Percentiles rank a stretch among this genome's conserved stretches.
Evolutionary conservation across 2,113 vertebrate genomes (phyloP).

Genomic region (Pseudorectes ferrugineus): DNA sequence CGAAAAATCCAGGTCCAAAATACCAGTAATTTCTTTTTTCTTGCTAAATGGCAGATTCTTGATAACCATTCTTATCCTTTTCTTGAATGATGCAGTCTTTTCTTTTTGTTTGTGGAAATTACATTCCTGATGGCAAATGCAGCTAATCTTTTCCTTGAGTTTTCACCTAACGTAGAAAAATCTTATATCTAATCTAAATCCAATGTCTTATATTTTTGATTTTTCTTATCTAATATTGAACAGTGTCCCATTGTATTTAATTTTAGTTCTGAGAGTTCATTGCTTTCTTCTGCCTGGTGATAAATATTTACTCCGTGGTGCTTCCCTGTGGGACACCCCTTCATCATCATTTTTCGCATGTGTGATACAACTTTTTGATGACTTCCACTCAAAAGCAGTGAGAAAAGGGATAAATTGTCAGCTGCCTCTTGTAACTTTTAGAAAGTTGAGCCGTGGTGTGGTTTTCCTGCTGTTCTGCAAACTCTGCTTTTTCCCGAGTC

Average conservation of each 20-base stretch:
- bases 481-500: neutral
- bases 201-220: neutral
- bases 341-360: neutral
- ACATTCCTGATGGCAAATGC: neutral
- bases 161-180: neutral
- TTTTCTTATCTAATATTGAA: slow-evolving; percentile 1
- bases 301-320: slow-evolving; percentile 54
- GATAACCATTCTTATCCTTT: neutral
- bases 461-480: neutral
- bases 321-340: neutral
- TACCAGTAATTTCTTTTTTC: neutral
- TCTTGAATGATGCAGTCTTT: neutral
- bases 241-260: neutral
- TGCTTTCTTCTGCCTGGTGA: neutral
- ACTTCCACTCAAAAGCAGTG: neutral
- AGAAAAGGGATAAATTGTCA: neutral
- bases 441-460: neutral
- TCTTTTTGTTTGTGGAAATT: neutral
- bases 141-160: neutral
- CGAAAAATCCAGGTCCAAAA: neutral
- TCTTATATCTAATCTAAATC: neutral
- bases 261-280: neutral
- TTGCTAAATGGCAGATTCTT: neutral
- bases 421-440: neutral
- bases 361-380: neutral